Conservation (phyloP, 2,797 vertebrate species). For the Streptopelia turtur region DNA sequence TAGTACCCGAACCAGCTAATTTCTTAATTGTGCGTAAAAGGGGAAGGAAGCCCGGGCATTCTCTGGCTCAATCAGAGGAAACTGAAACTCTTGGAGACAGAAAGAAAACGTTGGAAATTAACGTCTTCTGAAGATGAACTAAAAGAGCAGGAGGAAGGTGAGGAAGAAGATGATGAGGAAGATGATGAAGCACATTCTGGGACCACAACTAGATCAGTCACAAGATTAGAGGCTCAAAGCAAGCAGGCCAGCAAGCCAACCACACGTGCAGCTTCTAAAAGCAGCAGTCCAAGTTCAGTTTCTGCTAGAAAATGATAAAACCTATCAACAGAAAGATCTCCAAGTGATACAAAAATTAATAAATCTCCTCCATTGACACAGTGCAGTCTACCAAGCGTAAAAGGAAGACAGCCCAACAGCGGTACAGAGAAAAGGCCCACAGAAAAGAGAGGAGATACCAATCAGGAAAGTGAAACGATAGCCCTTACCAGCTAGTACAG, state of each 20-base stretch:
- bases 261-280: conserved; percentile 86
- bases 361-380: conserved; percentile 68
- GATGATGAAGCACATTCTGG: conserved; percentile 78
- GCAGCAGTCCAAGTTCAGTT: conserved; percentile 75
- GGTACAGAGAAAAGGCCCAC: conserved; percentile 85
- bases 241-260: conserved; percentile 90
- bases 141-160: conserved; percentile 78
- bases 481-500: conserved; percentile 28
- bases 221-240: conserved; percentile 91
- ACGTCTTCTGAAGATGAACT: conserved; percentile 70
- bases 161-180: conserved; percentile 82
- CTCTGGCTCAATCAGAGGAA: too few relatives aligned
- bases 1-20: background rate
- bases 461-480: conserved; percentile 90
- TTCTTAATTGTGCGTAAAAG: background rate
- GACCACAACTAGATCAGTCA: conserved; percentile 87
- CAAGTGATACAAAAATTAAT: conserved; percentile 65
- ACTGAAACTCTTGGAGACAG: conserved; percentile 60
- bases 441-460: conserved; percentile 86
- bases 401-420: conserved; percentile 87
- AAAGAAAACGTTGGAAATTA: conserved; percentile 78
- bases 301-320: conserved; percentile 72
- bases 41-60: too few relatives aligned
- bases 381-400: conserved; percentile 84
- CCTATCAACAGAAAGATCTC: conserved; percentile 70